Base-by-base conservation (phyloP, 2,888 invertebrate genomes). In the Rotaria sp. region DNA sequence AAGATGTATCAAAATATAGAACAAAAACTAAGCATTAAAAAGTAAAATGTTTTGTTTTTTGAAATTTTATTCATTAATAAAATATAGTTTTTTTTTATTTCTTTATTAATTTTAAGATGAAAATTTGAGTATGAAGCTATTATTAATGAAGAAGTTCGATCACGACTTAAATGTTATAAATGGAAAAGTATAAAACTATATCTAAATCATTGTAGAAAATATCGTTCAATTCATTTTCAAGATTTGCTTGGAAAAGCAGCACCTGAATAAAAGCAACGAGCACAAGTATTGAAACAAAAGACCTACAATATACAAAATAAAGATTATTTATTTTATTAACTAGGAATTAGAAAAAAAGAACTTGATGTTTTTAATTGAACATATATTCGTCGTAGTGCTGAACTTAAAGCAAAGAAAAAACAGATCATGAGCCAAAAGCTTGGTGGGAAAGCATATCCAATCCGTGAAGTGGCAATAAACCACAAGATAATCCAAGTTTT, bases 331-430 rank as follows among this genome's bases (percentile, higher is more conserved):
- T 18, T 50, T 15, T 13, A 18, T 13, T 18, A 85, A 24, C n/a
- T 48, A 94, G 86, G 91, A 94, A 57, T 94, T 94, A 67, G 98
- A 99, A 92, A 94, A 93, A 88, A 92, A n/a, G n/a, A 92, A 48
- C 92, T 99, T 87, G 96, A 97, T 92, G 92, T 96, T 48, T 94
- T 97, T 89, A 98, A 96, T 92, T 93, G 99, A 87, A 94, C 96
- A 50, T 93, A 98, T 86, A 94, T 96, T 50, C 93, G 97, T 84
- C 95, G 96, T 90, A 94, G 94, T 90, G 95, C 96, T 50, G 95
- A 96, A 90, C 92, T 96, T 89, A 96, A 97, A 93, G 94, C 95
- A 89, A 88, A 52, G 41, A 52, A 52, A 10, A 84, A 84, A 59
- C 38, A 41, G 74, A 86, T 50, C 80, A 86, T 84, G 86, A 84